phyloP scores from a whole-genome alignment of 2,113 vertebrate species.

The Ciconia stormi region DNA sequence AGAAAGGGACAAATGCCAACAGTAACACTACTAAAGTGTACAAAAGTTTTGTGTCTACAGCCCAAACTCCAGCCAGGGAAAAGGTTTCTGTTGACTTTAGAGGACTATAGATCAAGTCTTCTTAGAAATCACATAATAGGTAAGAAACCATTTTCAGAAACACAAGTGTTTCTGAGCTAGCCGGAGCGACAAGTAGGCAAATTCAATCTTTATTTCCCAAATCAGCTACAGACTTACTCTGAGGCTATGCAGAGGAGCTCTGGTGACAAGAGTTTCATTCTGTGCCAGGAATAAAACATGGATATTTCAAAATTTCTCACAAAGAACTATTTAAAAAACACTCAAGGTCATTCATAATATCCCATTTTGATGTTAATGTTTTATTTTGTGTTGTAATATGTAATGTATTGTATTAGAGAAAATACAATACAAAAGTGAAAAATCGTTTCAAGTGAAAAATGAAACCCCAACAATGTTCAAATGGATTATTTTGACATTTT shows the following conservation, averaged over 20 bases:
- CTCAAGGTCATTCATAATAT: neutral
- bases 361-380: neutral
- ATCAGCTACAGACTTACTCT: neutral
- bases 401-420: neutral
- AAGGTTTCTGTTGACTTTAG: neutral
- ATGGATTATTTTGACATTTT: constrained; percentile 15
- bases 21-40: neutral
- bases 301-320: neutral
- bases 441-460: neutral
- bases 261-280: neutral
- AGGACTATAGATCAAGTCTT: neutral
- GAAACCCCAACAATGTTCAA: neutral
- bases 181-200: neutral
- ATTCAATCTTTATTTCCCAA: neutral
- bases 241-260: neutral
- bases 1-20: neutral
- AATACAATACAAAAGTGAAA: neutral
- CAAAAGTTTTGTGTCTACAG: neutral
- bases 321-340: neutral
- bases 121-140: neutral
- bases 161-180: neutral
- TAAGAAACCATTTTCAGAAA: neutral
- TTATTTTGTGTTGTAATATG: neutral
- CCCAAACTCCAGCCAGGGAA: neutral
- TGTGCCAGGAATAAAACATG: neutral